Base-by-base conservation (phyloP, 2,888 invertebrate species). In the Bombyx huttoni region DNA sequence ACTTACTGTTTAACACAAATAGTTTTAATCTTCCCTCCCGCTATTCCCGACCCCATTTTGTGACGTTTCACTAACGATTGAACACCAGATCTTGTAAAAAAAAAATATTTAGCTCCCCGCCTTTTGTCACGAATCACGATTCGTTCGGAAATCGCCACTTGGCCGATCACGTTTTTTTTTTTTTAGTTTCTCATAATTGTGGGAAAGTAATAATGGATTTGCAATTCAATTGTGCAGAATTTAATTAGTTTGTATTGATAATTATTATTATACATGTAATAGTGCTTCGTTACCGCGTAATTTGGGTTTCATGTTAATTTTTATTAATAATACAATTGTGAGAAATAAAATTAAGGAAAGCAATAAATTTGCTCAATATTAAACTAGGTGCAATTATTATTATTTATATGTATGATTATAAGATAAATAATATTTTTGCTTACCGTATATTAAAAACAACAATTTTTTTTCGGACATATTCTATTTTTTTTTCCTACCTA, bases 151-250 rank as follows among this genome's bases (percentile, higher is more conserved):
- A 64, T 83, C 81, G 78, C 77, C 80, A 81, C 81, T 82, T 77
- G 68, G 78, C 69, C 69, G 73, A 66, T 69, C 65, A 60, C 67
- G 59, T 66, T 64, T 65, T 68, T 60, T 63, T 59, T 58, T 58
- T 66, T 69, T 24, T n/a, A n/a, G n/a, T 24, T 73, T 67, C 71
- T 68, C 61, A 61, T 75, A 79, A 84, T 83, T 86, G 86, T 86
- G 86, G 81, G 78, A 75, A 71, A 50, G 46, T 50, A 50, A 46
- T 46, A 10, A 10, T n/a, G 8, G 33, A 50, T 49, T 49, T 14
- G 49, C 47, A 14, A 34, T 33, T 24, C 40, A 34, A 50, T 50
- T 33, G 49, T 49, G 46, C 46, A 2, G n/a, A 45, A n/a, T 50
- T 50, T 46, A 50, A 50, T 46, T 66, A 67, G 40, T 65, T 59